A percentile compares a stretch with the other conserved stretches of the same genome.
These are phyloP conservation scores for Drosophila monieri DNA, from an alignment of 2,888 invertebrate species.

Conservation along the genomic window DNA sequence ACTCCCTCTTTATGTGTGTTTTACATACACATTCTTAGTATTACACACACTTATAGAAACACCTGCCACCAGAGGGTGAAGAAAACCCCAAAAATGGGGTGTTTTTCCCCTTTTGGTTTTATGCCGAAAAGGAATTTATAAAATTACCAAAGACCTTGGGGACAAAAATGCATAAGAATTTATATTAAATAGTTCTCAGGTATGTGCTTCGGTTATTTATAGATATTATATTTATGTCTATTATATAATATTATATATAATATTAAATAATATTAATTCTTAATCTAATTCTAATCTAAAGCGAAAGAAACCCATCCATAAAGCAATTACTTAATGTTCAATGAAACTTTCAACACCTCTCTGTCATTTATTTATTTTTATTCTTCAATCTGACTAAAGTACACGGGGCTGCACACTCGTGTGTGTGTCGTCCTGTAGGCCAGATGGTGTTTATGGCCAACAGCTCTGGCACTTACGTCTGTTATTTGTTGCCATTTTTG, in stretches of 20 bases:
- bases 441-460: conserved; percentile 28
- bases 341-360: neutral
- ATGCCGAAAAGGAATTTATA: neutral
- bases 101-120: neutral
- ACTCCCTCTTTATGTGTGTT: neutral
- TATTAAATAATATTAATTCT: no score
- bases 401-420: neutral
- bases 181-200: neutral
- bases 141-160: neutral
- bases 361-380: neutral
- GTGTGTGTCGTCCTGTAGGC: conserved; percentile 22
- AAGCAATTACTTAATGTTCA: neutral
- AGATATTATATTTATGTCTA: neutral
- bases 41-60: conserved; percentile 10
- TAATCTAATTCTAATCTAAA: no score
- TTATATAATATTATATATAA: no score
- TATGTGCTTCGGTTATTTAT: neutral
- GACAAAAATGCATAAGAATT: neutral
- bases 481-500: conserved; percentile 23
- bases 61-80: conserved; percentile 28
- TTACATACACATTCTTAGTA: neutral
- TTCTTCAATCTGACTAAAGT: neutral
- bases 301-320: no score
- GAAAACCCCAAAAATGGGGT: conserved; percentile 13
- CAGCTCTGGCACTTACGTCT: conserved; percentile 30